Evolutionary conservation across 2,888 invertebrate genomes (phyloP), one percentile per base, ranked within the genome.

Genomic region (Epistrophe eligans): DNA sequence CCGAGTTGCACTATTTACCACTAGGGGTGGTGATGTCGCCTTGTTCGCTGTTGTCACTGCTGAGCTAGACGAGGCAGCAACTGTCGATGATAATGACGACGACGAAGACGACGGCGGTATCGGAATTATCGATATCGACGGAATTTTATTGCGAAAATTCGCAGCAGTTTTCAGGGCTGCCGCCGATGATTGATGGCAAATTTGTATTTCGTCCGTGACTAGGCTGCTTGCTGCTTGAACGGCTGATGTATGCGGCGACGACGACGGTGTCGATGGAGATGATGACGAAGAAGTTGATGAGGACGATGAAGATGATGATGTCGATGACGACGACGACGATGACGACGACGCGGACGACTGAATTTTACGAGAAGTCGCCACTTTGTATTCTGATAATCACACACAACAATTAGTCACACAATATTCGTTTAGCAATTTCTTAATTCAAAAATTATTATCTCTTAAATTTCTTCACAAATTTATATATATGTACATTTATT

Each of bases 61-160:
- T 13, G 89, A 84, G 10, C 77, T 89, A 43, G 74, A 43, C 45
- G 85, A 43, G 17, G 52, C 43, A 0, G 50, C 52, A 4, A 89
- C 88, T 79, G 90, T 88, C 58, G 90, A 89, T 15, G 88, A 82
- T 48, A 87, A 88, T 57, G 88, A 79, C 28, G 88, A 83, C 48
- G 88, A 88, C 28, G 88, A 83, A 45, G 88, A 88, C 60, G 88
- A 79, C 24, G 50, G 76, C 80, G 92, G 91, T 89, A 92, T 89
- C 67, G 92, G 92, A 72, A 92, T 92, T 89, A 92, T 92, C 60
- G 92, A 92, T 90, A 92, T 92, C 64, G 92, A 92, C 76, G 92
- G 92, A 89, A 92, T 91, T 89, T 92, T 92, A 87, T 91, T 90
- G 70, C 91, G 91, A 89, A 91, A 88, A 89, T 89, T 91, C 58